Base-by-base conservation (phyloP, 2,113 vertebrate genomes). In the Ranitomeya imitator region DNA sequence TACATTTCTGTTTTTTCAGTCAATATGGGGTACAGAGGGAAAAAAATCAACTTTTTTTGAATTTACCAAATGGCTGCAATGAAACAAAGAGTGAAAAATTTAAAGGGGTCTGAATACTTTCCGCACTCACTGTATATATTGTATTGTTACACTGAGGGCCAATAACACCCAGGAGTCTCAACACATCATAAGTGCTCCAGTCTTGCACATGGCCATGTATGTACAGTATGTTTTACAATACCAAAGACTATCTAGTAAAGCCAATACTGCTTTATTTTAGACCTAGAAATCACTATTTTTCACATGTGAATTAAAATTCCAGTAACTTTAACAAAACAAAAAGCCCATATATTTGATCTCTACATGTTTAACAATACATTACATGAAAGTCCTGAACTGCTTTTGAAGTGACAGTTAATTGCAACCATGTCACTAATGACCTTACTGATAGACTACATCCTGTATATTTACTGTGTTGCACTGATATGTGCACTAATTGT, bases 321-420 rank as follows among this genome's bases (percentile, higher is more conserved):
- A 14, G 6, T 69, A 37, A 31, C 69, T 37, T 73, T 73, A 16
- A 73, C 18, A 18, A 4, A 18, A 74, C 37, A 74, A 18, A 60
- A 83, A 15, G 4, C 3, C 6, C 11, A 7, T 5, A 16, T 83
- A 21, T 54, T 16, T 83, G 21, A 26, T 83, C 61, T 83, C 45
- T 69, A 63, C 45, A 54, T 21, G 63, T 51, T 21, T 69, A 26
- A 21, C 13, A 83, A 65, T 83, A 54, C 65, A 37, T 83, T 21
- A 65, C 21, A 31, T 69, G n/a, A 45, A 45, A 51, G 12, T 52
- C 65, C 61, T 21, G 23, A 7, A 52, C 37, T 4, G 81, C 81
- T 83, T 63, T 83, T 83, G 63, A 83, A 83, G 61, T 69, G 19
- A 83, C 31, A 23, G 37, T 51, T 83, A 83, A 83, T 83, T 83